Percentiles rank a stretch among this genome's conserved stretches.
These are phyloP conservation scores for Adelosebastes latens DNA, from an alignment of 2,797 vertebrate species.

Conservation along the genomic window DNA sequence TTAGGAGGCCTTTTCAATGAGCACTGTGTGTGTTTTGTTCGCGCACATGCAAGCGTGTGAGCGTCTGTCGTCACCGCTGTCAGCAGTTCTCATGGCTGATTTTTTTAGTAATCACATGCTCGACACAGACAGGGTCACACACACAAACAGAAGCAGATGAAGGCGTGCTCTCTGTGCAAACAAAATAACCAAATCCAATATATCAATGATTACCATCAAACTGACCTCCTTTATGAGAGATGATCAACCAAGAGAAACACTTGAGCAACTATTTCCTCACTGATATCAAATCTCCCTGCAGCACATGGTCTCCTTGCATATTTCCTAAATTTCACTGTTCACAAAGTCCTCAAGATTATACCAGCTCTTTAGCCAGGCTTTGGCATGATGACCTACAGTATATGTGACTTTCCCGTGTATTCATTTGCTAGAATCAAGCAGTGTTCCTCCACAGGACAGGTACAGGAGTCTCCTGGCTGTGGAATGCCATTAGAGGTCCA, in stretches of 20 bases:
- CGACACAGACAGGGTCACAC: not conserved
- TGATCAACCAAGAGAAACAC: not conserved
- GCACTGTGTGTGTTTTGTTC: slow-evolving; percentile 22
- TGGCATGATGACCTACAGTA: not conserved
- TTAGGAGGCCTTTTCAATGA: slow-evolving; percentile 17
- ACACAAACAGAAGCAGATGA: not conserved
- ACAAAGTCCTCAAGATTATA: slow-evolving; percentile 9
- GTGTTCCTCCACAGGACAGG: not conserved
- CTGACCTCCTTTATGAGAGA: not conserved
- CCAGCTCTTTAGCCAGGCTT: not conserved
- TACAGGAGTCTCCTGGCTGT: not conserved
- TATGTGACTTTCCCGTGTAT: not conserved
- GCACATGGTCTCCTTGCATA: not conserved
- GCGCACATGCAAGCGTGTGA: not conserved
- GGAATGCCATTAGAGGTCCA: slow-evolving; percentile 46
- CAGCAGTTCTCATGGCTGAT: slow-evolving; percentile 58
- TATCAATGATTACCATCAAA: not conserved
- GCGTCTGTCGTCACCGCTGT: slow-evolving; percentile 34
- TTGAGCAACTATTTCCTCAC: not conserved
- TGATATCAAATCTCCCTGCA: not conserved
- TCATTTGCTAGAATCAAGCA: not conserved
- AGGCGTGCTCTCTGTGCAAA: not conserved
- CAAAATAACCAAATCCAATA: not conserved
- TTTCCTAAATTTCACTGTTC: slow-evolving; percentile 21
- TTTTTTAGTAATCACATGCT: slow-evolving; percentile 62